Conservation (phyloP, 2,888 invertebrate genomes). For the Macrostomum cliftonense region DNA sequence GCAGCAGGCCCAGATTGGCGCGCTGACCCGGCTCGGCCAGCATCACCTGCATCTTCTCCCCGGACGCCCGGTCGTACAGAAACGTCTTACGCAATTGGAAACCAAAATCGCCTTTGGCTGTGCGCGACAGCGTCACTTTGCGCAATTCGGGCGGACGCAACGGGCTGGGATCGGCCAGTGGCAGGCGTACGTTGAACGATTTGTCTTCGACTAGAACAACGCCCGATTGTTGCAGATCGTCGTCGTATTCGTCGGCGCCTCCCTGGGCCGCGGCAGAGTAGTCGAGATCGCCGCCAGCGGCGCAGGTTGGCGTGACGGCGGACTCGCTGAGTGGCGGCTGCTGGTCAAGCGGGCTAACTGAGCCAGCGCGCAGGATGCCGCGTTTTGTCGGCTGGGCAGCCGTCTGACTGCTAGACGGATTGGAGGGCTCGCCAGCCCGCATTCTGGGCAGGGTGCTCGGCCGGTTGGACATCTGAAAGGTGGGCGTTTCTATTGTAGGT, state of each 20-base stretch:
- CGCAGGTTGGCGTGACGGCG: no score
- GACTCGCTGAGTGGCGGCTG: background rate
- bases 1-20: constrained; percentile 54
- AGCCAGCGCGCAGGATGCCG: no score
- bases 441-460: no score
- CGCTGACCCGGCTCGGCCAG: constrained; percentile 73
- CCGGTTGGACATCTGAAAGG: no score
- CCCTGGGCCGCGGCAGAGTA: constrained; percentile 1
- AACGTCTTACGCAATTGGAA: constrained; percentile 73
- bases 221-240: no score
- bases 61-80: constrained; percentile 43
- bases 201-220: no score
- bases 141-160: constrained; percentile 44
- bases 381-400: no score
- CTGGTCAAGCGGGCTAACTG: constrained; percentile 12
- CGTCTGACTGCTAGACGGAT: no score
- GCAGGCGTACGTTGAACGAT: constrained; percentile 20
- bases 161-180: constrained; percentile 32
- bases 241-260: constrained; percentile 9
- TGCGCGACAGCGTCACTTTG: constrained; percentile 48
- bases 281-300: constrained; percentile 8
- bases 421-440: no score
- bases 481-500: no score
- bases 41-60: constrained; percentile 52
- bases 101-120: constrained; percentile 70